Evolutionary conservation across 1,140 invertebrate genomes (phyloP).

Genomic region (Drosophila ohnishii): DNA sequence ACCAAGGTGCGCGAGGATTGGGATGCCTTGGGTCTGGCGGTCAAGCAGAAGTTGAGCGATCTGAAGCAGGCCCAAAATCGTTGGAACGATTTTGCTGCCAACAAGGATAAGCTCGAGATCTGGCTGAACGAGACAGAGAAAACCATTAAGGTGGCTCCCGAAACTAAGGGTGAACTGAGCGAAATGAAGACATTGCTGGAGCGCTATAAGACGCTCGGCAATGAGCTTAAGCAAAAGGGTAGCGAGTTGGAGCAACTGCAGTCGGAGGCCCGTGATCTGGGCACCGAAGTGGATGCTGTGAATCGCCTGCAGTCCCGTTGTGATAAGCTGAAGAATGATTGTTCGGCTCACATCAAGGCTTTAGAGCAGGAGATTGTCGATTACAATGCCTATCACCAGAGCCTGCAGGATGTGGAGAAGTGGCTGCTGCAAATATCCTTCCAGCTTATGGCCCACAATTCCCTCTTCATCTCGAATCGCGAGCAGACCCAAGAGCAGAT

Average conservation of each 20-base stretch:
- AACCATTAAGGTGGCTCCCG: constrained; percentile 85
- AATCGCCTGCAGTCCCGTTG: constrained; percentile 87
- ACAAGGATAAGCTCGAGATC: constrained; percentile 87
- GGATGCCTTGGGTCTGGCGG: constrained; percentile 92
- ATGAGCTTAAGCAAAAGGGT: constrained; percentile 89
- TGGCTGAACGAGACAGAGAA: constrained; percentile 89
- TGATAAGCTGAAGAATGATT: constrained; percentile 86
- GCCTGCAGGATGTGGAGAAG: constrained; percentile 96
- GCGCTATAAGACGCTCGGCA: constrained; percentile 90
- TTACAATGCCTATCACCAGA: constrained; percentile 93
- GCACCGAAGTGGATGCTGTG: constrained; percentile 86
- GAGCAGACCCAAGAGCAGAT: constrained; percentile 96
- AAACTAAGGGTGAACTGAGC: constrained; percentile 91
- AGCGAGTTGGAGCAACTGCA: constrained; percentile 89
- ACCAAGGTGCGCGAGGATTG: constrained; percentile 90
- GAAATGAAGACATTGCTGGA: constrained; percentile 96
- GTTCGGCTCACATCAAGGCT: constrained; percentile 85
- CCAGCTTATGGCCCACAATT: constrained; percentile 98
- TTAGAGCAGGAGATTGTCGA: constrained; percentile 92
- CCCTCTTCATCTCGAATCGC: constrained; percentile 94
- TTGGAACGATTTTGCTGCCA: constrained; percentile 92
- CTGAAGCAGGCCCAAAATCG: constrained; percentile 89
- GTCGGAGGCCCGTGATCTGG: constrained; percentile 89
- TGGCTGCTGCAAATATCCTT: constrained; percentile 97
- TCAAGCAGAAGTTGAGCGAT: constrained; percentile 90